Evolutionary conservation across 1,140 invertebrate species (phyloP), one percentile per base, ranked within the genome.

Genomic region (Formica exsecta): DNA sequence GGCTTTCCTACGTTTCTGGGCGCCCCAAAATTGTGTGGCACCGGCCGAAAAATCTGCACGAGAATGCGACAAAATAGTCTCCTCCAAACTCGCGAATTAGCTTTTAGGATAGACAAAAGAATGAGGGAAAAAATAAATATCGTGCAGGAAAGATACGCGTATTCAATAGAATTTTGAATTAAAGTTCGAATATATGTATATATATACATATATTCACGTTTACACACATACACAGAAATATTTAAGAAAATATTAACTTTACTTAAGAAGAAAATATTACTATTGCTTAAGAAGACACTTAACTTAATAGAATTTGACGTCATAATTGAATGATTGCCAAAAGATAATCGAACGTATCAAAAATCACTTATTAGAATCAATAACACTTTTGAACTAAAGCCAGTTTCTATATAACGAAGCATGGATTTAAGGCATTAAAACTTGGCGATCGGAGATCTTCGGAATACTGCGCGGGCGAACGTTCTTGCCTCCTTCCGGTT

Each of bases 301-400:
- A 3, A 32, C 3, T 32, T 32, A 29, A 62, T 8, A 32, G 25
- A 44, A 38, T 75, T 75, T n/a, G 13, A 75, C 16, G 6, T 61
- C 19, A 41, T 16, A 41, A 8, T 7, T n/a, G 22, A 38, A 29
- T 5, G 7, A 48, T 32, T 25, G 36, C 32, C 41, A 44, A 41
- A 29, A 8, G 5, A 41, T 13, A 13, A 13, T 3, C 1, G 44
- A 64, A 25, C 13, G 22, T 74, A 59, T 75, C 62, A 32, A 19
- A 68, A 80, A 68, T 80, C 32, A 29, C 36, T 70, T 70, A 41
- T 51, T n/a, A 41, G 16, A 57, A 80, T 68, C 32, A 13, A 80
- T 41, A 36, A 19, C 8, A n/a, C 19, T 36, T 48, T 65, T 32
- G 16, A 36, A 44, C 61, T 22, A 38, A 8, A 77, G 29, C 25